Base-by-base conservation (phyloP, 2,797 vertebrate genomes). In the Poecilia wingei region DNA sequence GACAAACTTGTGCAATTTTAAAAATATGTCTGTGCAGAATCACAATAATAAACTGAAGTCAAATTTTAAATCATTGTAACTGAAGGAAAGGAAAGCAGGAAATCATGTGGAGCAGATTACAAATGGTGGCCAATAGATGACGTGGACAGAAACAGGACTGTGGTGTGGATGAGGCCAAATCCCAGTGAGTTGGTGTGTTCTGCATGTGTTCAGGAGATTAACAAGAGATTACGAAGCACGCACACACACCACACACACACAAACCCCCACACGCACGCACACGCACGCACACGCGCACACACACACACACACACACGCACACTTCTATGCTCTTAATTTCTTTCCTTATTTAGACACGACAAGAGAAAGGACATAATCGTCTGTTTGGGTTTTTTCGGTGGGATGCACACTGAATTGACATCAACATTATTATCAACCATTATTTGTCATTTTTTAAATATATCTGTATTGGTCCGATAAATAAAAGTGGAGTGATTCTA, bases 71-170 rank as follows among this genome's bases (percentile, higher is more conserved):
- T 7, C 49, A 22, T 20, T 7, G 36, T 84, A 75, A 87, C 68
- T 72, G 78, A 77, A 43, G 39, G 61, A 36, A 49, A 31, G 41
- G 3, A 46, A 72, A 53, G 49, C 1, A 72, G 36, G 0, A 70
- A 77, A 66, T 84, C 7, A 0, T 82, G 68, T 83, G 64, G 72
- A 43, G 22, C 0, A 64, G 75, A 25, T 55, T 82, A 64, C 43
- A 39, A 9, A 36, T 20, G 55, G 71, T 74, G 64, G n/a, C 64
- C 51, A 57, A 13, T 47, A 36, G 53, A 72, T 45, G 78, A 18
- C 39, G 3, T 4, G 22, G 25, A 51, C 46, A 64, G 78, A 80
- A 76, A 78, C 72, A 36, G 0, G 43, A 61, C 43, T 28, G n/a
- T 49, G 47, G 41, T 78, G 31, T 47, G 46, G 33, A 70, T 70